phyloP scores from a whole-genome alignment of 2,113 vertebrate species.

The Ceratotherium simum region DNA sequence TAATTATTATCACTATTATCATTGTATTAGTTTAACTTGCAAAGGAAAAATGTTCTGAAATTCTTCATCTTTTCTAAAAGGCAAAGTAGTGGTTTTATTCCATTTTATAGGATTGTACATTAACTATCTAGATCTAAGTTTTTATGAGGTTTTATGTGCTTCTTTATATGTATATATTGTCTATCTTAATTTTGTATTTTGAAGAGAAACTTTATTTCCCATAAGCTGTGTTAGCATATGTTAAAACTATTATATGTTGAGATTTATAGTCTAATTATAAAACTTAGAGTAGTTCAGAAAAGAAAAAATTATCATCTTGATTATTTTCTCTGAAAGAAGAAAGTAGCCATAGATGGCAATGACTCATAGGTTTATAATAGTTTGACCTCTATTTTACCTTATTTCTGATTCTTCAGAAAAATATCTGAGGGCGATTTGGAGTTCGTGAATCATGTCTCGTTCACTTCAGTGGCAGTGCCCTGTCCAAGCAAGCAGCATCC shows the following conservation, averaged over 20 bases:
- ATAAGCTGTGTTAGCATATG: neutral
- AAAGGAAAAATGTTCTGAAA: neutral
- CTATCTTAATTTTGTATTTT: conserved; percentile 35
- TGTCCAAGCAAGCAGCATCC: neutral
- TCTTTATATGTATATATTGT: neutral
- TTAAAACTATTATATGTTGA: conserved; percentile 11
- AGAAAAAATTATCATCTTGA: neutral
- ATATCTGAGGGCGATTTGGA: neutral
- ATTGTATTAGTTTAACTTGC: conserved; percentile 14
- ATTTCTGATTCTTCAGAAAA: neutral
- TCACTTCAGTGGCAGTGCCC: neutral
- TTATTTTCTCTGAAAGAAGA: conserved; percentile 16
- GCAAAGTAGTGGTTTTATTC: neutral
- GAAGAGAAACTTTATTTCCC: conserved; percentile 29
- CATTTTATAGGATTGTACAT: neutral
- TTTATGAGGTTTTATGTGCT: neutral
- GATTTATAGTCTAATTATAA: conserved; percentile 2
- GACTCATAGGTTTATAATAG: neutral
- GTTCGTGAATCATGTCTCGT: neutral
- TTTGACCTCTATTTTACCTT: conserved; percentile 25
- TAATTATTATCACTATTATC: neutral
- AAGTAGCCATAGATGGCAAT: neutral
- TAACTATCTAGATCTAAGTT: conserved; percentile 11
- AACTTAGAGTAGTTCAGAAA: conserved; percentile 25
- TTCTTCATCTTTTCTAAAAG: neutral